Percentiles rank a stretch among this genome's conserved stretches.
Evolutionary conservation across 1,140 invertebrate genomes (phyloP).

Genomic region (Trichogramma pretiosum): DNA sequence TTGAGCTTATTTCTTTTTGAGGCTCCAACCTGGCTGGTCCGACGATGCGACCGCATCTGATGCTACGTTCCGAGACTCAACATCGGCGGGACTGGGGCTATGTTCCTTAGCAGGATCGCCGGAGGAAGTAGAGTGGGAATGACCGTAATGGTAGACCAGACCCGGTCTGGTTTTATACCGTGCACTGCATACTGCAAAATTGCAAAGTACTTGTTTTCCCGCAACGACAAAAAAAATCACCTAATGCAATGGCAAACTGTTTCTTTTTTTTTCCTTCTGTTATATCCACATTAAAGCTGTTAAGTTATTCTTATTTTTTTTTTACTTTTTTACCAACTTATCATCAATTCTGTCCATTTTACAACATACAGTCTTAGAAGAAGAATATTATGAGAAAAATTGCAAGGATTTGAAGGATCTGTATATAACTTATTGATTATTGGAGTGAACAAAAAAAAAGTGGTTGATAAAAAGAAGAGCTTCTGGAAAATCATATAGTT

Average conservation of each 20-base stretch:
- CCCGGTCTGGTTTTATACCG: constrained; percentile 96
- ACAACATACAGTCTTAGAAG: no score
- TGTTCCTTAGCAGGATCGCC: constrained; percentile 49
- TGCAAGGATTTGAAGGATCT: no score
- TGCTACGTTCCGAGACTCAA: constrained; percentile 46
- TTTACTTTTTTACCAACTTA: background rate
- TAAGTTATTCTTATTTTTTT: constrained; percentile 15
- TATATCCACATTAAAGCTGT: constrained; percentile 13
- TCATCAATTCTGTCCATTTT: no score
- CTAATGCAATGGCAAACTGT: constrained; percentile 41
- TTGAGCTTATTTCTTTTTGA: constrained; percentile 41
- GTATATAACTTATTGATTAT: no score
- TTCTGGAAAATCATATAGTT: no score
- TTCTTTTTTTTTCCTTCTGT: constrained; percentile 11
- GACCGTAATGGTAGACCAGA: constrained; percentile 92
- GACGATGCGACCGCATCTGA: constrained; percentile 46
- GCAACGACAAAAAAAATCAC: no score
- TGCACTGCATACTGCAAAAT: constrained; percentile 83
- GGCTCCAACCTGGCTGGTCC: constrained; percentile 48
- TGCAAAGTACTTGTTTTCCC: constrained; percentile 47
- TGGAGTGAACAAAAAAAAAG: no score
- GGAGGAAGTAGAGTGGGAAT: constrained; percentile 69
- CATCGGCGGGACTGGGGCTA: constrained; percentile 47
- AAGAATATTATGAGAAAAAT: no score
- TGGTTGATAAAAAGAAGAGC: no score